phyloP scores from a whole-genome alignment of 2,113 vertebrate species.

The Heterotis niloticus region DNA sequence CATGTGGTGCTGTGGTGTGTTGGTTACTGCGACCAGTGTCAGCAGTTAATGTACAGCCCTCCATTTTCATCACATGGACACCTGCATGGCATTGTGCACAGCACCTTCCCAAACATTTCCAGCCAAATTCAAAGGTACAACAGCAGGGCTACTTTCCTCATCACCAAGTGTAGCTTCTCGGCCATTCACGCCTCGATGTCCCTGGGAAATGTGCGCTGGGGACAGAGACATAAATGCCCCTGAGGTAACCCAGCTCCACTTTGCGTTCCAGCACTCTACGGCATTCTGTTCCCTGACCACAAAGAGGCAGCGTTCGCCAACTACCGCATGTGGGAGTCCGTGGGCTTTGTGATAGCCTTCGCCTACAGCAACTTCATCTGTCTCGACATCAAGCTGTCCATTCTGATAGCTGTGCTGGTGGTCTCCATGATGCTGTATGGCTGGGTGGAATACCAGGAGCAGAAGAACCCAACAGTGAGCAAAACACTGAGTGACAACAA shows the following conservation, averaged over 20 bases:
- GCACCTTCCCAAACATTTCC: not conserved
- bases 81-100: too few relatives aligned
- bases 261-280: conserved; percentile 74
- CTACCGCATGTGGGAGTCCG: conserved; percentile 89
- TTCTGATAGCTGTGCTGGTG: conserved; percentile 68
- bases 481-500: accelerated
- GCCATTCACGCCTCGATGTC: not conserved
- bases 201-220: not conserved
- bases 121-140: not conserved
- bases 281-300: conserved; percentile 72
- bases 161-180: too few relatives aligned
- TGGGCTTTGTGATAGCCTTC: conserved; percentile 82
- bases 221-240: not conserved
- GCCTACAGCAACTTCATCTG: conserved; percentile 82
- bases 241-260: not conserved
- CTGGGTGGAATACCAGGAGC: conserved; percentile 68
- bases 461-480: conserved; percentile 49
- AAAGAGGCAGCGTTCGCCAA: conserved; percentile 92
- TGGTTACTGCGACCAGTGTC: not conserved
- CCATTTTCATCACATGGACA: too few relatives aligned
- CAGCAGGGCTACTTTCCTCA: not conserved
- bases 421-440: conserved; percentile 64
- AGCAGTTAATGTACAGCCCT: not conserved
- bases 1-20: not conserved
- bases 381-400: conserved; percentile 74